phyloP scores from a whole-genome alignment of 2,888 invertebrate genomes.

The Drosophila vallismaia region DNA sequence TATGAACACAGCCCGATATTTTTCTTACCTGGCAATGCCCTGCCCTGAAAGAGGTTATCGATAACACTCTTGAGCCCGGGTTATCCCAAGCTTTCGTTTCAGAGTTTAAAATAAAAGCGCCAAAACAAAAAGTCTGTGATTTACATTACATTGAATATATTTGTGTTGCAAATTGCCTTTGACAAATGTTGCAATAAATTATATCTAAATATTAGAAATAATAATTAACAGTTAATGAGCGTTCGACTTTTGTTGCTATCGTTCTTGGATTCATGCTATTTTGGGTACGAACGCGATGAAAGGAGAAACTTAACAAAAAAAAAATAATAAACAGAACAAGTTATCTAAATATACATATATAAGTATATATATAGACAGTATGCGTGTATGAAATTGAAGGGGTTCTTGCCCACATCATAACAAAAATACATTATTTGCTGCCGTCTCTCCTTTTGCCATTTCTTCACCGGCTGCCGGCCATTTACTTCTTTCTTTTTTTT shows the following conservation, averaged over 20 bases:
- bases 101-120: constrained; percentile 8
- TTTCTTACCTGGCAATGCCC: background rate
- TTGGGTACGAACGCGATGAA: constrained; percentile 51
- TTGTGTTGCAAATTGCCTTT: constrained; percentile 54
- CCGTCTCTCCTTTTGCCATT: background rate
- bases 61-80: constrained; percentile 36
- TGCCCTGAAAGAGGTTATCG: constrained; percentile 24
- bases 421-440: constrained; percentile 38
- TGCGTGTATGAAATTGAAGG: constrained; percentile 42
- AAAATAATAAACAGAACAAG: constrained; percentile 46
- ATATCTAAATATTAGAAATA: constrained; percentile 68
- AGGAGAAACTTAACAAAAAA: constrained; percentile 52
- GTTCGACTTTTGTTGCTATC: constrained; percentile 36
- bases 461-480: constrained; percentile 8
- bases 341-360: constrained; percentile 37
- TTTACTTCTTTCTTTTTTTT: constrained; percentile 12
- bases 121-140: background rate
- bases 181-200: constrained; percentile 70
- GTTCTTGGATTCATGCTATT: constrained; percentile 19
- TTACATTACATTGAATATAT: constrained; percentile 48
- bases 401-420: constrained; percentile 33
- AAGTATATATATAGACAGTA: constrained; percentile 15
- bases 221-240: constrained; percentile 74
- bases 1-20: background rate
- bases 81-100: background rate